phyloP scores from a whole-genome alignment of 2,797 vertebrate genomes.

The Bryconaethiops microstoma region DNA sequence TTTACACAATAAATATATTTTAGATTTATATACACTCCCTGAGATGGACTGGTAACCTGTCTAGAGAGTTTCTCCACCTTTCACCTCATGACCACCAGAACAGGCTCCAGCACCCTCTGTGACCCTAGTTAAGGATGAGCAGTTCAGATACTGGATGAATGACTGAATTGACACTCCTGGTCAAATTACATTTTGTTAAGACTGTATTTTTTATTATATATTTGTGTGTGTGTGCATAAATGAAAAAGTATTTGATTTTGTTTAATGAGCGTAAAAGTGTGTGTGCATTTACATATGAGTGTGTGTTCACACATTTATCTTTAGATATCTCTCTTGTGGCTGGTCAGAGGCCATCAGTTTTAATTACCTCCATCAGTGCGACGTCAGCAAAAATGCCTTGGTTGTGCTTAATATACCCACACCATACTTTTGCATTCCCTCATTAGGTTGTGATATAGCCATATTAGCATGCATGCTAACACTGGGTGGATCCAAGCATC shows the following conservation, averaged over 20 bases:
- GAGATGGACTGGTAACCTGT: too few relatives aligned
- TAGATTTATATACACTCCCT: too few relatives aligned
- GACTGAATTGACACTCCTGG: too few relatives aligned
- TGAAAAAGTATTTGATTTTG: background rate
- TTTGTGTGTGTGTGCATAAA: background rate
- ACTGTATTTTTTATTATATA: too few relatives aligned
- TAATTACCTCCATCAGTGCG: constrained; percentile 79
- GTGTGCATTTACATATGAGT: constrained; percentile 1
- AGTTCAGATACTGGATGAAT: too few relatives aligned
- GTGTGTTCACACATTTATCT: constrained; percentile 58
- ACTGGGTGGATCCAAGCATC: background rate
- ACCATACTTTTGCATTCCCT: constrained; percentile 56
- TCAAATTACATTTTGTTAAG: too few relatives aligned
- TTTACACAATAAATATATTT: too few relatives aligned
- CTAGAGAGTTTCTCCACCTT: too few relatives aligned
- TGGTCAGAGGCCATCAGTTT: constrained; percentile 74
- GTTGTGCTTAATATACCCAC: constrained; percentile 78
- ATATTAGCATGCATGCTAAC: constrained; percentile 19
- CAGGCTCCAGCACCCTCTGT: too few relatives aligned
- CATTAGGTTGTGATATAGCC: constrained; percentile 39
- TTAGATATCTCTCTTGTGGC: constrained; percentile 64
- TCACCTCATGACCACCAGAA: too few relatives aligned
- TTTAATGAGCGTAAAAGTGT: constrained; percentile 15
- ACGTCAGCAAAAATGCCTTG: constrained; percentile 78
- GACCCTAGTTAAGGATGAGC: too few relatives aligned